Evolutionary conservation across 2,888 invertebrate species (phyloP).

Genomic region (Crocallis elinguaria): DNA sequence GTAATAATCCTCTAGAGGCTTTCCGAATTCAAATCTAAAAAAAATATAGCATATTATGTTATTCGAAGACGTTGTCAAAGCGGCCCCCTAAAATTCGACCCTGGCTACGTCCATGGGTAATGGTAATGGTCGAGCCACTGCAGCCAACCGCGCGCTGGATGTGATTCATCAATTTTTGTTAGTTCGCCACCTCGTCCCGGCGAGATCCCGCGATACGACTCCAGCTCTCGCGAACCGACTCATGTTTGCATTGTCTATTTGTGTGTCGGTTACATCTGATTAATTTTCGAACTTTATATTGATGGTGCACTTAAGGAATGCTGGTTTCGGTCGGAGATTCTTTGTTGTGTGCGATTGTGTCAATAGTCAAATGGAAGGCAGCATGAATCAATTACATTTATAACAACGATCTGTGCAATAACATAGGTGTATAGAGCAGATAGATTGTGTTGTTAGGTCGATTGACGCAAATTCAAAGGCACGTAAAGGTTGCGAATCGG

Average conservation of each 20-base stretch:
- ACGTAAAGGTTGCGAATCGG: no score
- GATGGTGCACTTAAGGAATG: constrained; percentile 4
- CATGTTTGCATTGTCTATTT: constrained; percentile 52
- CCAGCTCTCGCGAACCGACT: constrained; percentile 25
- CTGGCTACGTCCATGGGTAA: constrained; percentile 57
- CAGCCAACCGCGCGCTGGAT: constrained; percentile 36
- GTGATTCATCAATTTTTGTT: constrained; percentile 69
- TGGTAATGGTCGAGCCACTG: constrained; percentile 53
- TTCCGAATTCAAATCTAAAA: no score
- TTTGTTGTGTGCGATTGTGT: not conserved
- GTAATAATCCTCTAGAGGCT: no score
- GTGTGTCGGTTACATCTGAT: constrained; percentile 42
- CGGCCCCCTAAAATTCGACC: not conserved
- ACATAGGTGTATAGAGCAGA: no score
- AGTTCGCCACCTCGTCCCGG: constrained; percentile 46
- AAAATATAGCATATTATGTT: no score
- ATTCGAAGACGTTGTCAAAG: not conserved
- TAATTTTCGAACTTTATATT: constrained; percentile 27
- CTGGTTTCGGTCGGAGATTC: constrained; percentile 1
- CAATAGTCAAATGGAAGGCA: not conserved
- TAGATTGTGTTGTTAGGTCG: no score
- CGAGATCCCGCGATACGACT: constrained; percentile 40
- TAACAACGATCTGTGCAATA: no score
- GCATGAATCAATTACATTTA: not conserved
- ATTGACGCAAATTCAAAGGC: no score